Conservation (phyloP, 2,797 vertebrate species). For the Peromyscus melanophrys region DNA sequence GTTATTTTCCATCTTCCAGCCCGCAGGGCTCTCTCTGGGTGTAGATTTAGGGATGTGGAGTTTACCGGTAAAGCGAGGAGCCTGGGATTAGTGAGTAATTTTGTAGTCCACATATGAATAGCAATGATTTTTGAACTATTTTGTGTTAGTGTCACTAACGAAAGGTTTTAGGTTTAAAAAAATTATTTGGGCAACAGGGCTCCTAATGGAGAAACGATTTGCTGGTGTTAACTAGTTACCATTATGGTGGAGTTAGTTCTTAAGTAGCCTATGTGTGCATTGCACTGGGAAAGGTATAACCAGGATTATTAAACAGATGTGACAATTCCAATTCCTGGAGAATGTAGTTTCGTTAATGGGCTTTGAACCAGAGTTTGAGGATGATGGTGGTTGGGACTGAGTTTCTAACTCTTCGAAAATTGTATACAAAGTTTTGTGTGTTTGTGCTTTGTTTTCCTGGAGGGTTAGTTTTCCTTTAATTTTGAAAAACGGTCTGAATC, state of each 20-base stretch:
- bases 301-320: neutral
- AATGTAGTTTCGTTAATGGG: slow-evolving; percentile 7
- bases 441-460: slow-evolving; percentile 10
- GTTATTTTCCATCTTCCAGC: neutral
- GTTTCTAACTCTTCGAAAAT: neutral
- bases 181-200: slow-evolving; percentile 9
- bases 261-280: neutral
- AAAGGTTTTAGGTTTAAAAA: neutral
- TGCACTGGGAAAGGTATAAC: neutral
- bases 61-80: neutral
- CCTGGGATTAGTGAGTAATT: neutral
- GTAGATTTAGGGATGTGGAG: neutral
- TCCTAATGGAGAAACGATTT: neutral
- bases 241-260: slow-evolving; percentile 36
- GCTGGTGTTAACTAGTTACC: neutral
- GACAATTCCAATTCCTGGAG: neutral
- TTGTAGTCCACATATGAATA: neutral
- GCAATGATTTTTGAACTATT: slow-evolving; percentile 24
- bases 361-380: slow-evolving; percentile 46
- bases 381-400: neutral
- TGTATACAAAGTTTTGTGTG: slow-evolving; percentile 3
- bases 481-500: neutral
- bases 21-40: neutral
- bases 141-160: slow-evolving; percentile 7
- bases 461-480: slow-evolving; percentile 17